Percentiles rank a stretch among this genome's conserved stretches.
Evolutionary conservation across 2,113 vertebrate genomes (phyloP).

Genomic region (Neogobius melanostomus): DNA sequence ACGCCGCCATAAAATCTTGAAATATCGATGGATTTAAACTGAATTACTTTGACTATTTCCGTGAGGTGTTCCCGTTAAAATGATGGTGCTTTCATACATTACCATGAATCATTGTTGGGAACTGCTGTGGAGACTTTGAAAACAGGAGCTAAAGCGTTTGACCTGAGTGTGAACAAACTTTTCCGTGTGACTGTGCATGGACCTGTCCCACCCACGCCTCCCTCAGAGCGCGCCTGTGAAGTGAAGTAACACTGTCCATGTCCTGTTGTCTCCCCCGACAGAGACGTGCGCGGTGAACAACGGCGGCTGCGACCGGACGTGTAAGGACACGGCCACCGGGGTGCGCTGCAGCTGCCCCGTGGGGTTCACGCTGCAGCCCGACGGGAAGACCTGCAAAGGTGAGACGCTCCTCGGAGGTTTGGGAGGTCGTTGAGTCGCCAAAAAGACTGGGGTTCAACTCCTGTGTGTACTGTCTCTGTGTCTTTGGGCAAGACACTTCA

Average conservation of each 20-base stretch:
- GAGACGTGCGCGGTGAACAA: constrained; percentile 88
- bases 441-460: too few species aligned
- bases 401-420: too few species aligned
- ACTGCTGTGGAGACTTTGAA: constrained; percentile 38
- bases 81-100: too few species aligned
- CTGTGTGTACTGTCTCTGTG: too few species aligned
- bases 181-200: constrained; percentile 37
- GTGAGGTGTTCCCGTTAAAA: too few species aligned
- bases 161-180: not conserved
- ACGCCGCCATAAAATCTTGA: too few species aligned
- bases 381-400: constrained; percentile 99
- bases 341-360: constrained; percentile 97
- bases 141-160: constrained; percentile 42
- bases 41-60: too few species aligned
- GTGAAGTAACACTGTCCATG: not conserved
- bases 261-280: constrained; percentile 1
- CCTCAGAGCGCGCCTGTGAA: constrained; percentile 20
- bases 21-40: too few species aligned
- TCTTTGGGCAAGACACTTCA: too few species aligned
- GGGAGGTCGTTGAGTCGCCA: too few species aligned
- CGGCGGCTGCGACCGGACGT: constrained; percentile 94
- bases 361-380: constrained; percentile 94
- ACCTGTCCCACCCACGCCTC: constrained; percentile 38
- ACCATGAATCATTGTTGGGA: too few species aligned
- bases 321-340: constrained; percentile 95